These are phyloP conservation scores for Synchiropus splendidus DNA, from an alignment of 2,113 vertebrate species.

Conservation along the genomic window DNA sequence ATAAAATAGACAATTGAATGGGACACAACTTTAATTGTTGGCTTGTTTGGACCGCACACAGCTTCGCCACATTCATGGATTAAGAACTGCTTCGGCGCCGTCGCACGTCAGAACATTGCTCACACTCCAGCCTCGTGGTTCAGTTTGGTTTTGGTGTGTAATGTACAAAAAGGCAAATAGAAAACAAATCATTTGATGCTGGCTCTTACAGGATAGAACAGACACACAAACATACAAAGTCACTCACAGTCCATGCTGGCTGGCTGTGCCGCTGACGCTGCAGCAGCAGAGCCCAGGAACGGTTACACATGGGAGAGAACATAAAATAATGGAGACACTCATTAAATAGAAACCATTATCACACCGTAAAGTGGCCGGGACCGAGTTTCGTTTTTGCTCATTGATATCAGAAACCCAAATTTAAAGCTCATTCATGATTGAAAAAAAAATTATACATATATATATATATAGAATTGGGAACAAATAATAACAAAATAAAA, in stretches of 20 bases:
- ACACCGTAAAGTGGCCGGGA: slow-evolving; percentile 73
- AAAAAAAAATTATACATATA: slow-evolving; percentile 77
- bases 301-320: slow-evolving; percentile 66
- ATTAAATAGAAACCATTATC: slow-evolving; percentile 60
- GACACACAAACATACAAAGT: slow-evolving; percentile 30
- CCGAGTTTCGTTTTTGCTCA: slow-evolving; percentile 43
- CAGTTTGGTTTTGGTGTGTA: slow-evolving; percentile 65
- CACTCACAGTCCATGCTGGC: slow-evolving; percentile 61
- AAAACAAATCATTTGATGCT: slow-evolving; percentile 46
- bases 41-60: slow-evolving; percentile 78
- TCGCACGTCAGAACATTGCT: slow-evolving; percentile 42
- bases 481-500: slow-evolving; percentile 79
- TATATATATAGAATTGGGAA: slow-evolving; percentile 65
- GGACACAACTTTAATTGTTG: slow-evolving; percentile 61
- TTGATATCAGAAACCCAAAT: slow-evolving; percentile 65
- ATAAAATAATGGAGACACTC: slow-evolving; percentile 56
- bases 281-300: slow-evolving; percentile 54
- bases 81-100: slow-evolving; percentile 71
- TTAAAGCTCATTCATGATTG: slow-evolving; percentile 82
- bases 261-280: slow-evolving; percentile 54
- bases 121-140: slow-evolving; percentile 64
- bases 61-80: slow-evolving; percentile 91
- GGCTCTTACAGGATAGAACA: slow-evolving; percentile 57
- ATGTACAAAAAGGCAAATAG: slow-evolving; percentile 43
- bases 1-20: slow-evolving; percentile 70